Base-by-base conservation (phyloP, 2,113 vertebrate genomes). In the Megaceryle maxima region DNA sequence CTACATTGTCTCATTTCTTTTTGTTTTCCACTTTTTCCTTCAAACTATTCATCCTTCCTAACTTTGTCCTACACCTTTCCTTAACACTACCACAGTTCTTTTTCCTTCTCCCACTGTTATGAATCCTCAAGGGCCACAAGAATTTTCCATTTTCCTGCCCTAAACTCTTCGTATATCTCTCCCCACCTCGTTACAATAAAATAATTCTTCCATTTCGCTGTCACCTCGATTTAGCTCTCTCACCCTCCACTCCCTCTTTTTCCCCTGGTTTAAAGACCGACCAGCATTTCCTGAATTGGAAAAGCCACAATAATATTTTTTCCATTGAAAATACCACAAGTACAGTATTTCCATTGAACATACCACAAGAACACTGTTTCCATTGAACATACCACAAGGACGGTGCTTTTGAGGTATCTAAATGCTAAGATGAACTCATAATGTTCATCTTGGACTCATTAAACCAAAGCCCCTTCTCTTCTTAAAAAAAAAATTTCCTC, bases 391-490 rank as follows among this genome's bases (percentile, higher is more conserved):
- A 98, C 97, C 97, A 88, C 97, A 87, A 97, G 88, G 89, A 96
- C 95, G 96, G 97, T 97, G 97, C 96, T 97, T 98, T 97, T 97
- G 98, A 96, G 98, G 98, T 97, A 97, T 97, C 98, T 96, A 91
- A 96, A 97, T 84, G 97, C 95, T 96, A 57, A 96, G 97, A 98
- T 98, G 98, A 97, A 98, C 97, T 96, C 96, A 73, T 88, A 98
- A 96, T 83, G 95, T 97, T 98, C 98, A 96, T 97, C 97, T 98
- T 98, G 98, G 98, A 98, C 97, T 98, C 96, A 92, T 98, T 98
- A 98, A 94, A 94, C 29, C 55, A 80, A 91, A 97, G 84, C 87
- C 95, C 96, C 94, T 94, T 91, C 96, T 97, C 87, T 89, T 94
- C 68, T 59, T 10, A 56, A 87, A 37, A 89, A 96, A n/a, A 51